phyloP scores from a whole-genome alignment of 2,797 vertebrate species.

The Loris lydekkerianus region DNA sequence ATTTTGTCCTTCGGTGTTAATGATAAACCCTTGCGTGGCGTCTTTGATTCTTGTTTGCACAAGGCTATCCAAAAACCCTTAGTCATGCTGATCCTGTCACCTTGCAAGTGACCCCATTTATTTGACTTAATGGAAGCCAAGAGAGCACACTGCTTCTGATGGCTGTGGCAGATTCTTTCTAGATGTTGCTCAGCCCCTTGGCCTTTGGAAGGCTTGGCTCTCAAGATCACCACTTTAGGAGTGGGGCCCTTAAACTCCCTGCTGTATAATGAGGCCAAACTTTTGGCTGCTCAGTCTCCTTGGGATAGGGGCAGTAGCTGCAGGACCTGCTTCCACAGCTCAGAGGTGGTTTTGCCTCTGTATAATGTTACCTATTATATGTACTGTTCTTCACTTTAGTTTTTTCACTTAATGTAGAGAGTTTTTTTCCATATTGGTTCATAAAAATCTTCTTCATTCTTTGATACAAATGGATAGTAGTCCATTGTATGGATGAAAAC shows the following conservation, averaged over 20 bases:
- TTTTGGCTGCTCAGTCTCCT: background rate
- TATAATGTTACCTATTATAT: background rate
- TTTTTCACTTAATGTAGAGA: background rate
- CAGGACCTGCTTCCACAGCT: background rate
- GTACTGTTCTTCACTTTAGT: background rate
- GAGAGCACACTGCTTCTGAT: conserved; percentile 73
- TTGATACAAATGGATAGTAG: background rate
- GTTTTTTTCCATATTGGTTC: background rate
- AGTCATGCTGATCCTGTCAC: conserved; percentile 86
- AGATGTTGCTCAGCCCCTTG: conserved; percentile 62
- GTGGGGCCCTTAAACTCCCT: background rate
- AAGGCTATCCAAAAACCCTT: conserved; percentile 74
- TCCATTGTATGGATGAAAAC: background rate
- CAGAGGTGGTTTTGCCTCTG: background rate
- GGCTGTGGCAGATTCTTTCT: conserved; percentile 76
- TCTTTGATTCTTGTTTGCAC: conserved; percentile 84
- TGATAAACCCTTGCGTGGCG: conserved; percentile 82
- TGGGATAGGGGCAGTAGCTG: too few species aligned
- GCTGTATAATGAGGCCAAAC: background rate
- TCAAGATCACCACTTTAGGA: conserved; percentile 32
- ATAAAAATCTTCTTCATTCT: background rate
- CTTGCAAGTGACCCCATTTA: conserved; percentile 60
- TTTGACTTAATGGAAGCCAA: conserved; percentile 83
- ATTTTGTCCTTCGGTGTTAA: conserved; percentile 86
- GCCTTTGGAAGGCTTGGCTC: conserved; percentile 74